Evolutionary conservation across 1,140 invertebrate species (phyloP), one percentile per base, ranked within the genome.

Genomic region (Steinernema khuongi): DNA sequence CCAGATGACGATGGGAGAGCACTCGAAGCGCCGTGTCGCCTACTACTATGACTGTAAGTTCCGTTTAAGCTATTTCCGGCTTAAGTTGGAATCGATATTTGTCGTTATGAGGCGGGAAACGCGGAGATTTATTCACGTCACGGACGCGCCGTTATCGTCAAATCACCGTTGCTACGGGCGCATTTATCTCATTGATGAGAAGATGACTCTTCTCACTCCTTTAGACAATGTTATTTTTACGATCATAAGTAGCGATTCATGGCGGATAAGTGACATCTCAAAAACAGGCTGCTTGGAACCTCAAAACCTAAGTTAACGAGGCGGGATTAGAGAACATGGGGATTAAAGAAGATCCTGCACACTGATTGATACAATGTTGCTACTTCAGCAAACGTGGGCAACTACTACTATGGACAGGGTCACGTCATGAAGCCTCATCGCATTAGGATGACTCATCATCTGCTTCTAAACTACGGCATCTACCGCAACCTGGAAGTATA

Each of bases 401-500:
- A 99, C 87, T 99, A 98, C 86, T 99, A 99, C 85, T 99, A 99
- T 92, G 96, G 96, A 0, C 96, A 99, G 87, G 96, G 96, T n/a
- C 96, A 99, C 90, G 96, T 96, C 4, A 99, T 99, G 96, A 99
- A 99, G 86, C 96, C 96, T 2, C 96, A 99, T 87, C 90, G 96
- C 77, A 85, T 99, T 90, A 91, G 96, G 83, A 99, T 99, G 96
- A 97, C 96, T 0, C 96, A 99, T 87, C 99, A 99, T 90, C 90
- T 99, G 72, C 90, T 99, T 30, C 87, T 99, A 1, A 99, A 99
- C 88, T 99, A 99, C 91, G 96, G 96, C 43, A 89, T 99, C 7
- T 99, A 99, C 86, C 90, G 96, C 77, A 97, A 98, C 89, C 97
- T 99, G 94, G 96, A 99, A 89, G 96, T 97, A 83, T 97, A 96